Conservation (phyloP, 2,113 vertebrate species). For the Ranitomeya imitator region DNA sequence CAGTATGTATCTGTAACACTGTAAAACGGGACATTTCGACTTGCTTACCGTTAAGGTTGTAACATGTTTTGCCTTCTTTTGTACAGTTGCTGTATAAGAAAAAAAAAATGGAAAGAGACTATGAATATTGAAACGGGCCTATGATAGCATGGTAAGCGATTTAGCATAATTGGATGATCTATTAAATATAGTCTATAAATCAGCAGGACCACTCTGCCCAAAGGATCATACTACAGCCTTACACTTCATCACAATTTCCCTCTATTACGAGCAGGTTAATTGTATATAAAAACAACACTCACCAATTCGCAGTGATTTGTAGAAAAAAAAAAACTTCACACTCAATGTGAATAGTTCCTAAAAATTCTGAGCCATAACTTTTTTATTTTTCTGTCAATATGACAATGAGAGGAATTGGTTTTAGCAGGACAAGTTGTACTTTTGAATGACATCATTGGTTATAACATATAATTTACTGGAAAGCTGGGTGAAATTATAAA, state of each 20-base stretch:
- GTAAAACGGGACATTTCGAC: not conserved
- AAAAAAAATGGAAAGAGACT: not conserved
- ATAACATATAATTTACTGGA: too few relatives aligned
- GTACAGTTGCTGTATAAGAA: conserved; percentile 68
- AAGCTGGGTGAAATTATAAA: too few relatives aligned
- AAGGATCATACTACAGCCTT: not conserved
- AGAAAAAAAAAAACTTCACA: too few relatives aligned
- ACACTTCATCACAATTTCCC: not conserved
- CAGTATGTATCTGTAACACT: not conserved
- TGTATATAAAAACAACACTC: too few relatives aligned
- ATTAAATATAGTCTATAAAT: not conserved
- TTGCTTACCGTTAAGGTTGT: conserved; percentile 64
- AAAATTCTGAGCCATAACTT: too few relatives aligned
- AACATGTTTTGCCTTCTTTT: conserved; percentile 64
- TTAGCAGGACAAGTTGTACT: too few relatives aligned
- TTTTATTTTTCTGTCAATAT: too few relatives aligned
- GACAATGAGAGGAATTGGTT: too few relatives aligned
- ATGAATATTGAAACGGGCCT: not conserved
- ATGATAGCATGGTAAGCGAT: too few relatives aligned
- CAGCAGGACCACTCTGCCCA: not conserved
- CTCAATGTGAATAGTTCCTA: too few relatives aligned
- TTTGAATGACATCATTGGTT: too few relatives aligned
- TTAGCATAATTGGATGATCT: not conserved
- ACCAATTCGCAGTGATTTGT: not conserved
- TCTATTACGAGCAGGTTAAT: not conserved